Evolutionary conservation across 2,113 vertebrate species (phyloP).

Genomic region (Brevimyrus niger): DNA sequence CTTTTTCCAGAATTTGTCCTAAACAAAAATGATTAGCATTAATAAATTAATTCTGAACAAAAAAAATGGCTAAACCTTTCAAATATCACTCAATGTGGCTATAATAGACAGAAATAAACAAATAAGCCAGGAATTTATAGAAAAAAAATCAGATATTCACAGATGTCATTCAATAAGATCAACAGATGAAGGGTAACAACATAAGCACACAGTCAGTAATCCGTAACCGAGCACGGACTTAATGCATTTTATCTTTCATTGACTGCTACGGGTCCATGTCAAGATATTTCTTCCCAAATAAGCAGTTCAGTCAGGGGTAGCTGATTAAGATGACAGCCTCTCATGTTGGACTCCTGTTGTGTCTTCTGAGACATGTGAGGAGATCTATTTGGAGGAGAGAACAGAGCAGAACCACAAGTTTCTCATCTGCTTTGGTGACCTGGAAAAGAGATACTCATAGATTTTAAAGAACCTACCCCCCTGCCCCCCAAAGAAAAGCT

Average conservation of each 20-base stretch:
- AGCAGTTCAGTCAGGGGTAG: background rate
- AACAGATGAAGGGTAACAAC: background rate
- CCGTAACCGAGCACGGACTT: background rate
- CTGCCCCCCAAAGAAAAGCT: background rate
- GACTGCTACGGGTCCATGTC: background rate
- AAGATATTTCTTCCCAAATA: background rate
- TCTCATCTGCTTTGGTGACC: background rate
- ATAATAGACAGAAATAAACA: background rate
- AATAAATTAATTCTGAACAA: background rate
- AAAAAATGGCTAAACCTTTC: background rate
- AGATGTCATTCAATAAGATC: background rate
- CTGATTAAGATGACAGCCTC: slow-evolving; percentile 2
- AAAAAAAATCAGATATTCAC: background rate
- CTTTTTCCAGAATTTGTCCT: background rate
- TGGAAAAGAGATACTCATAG: background rate
- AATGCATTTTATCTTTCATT: slow-evolving; percentile 10
- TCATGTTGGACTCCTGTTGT: background rate
- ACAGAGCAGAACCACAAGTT: background rate
- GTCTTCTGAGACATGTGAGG: background rate
- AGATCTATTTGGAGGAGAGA: background rate
- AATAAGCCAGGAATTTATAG: background rate
- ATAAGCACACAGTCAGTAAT: background rate
- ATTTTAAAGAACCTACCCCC: background rate
- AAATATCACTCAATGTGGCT: background rate
- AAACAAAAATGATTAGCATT: background rate